Evolutionary conservation across 2,113 vertebrate species (phyloP).

Genomic region (Pachypanchax playfairii): DNA sequence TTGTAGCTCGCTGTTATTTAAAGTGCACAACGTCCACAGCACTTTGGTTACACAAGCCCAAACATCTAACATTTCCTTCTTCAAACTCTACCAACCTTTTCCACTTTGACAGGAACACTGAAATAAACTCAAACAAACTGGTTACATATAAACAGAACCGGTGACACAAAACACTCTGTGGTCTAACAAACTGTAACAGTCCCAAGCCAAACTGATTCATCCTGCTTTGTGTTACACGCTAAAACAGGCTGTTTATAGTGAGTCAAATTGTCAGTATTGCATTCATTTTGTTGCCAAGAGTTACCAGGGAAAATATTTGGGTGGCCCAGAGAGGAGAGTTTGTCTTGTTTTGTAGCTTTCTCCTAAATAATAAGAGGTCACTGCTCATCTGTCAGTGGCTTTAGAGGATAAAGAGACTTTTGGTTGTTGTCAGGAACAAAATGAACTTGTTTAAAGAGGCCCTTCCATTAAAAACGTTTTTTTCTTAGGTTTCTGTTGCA

Average conservation of each 20-base stretch:
- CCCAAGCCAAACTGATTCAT: not conserved
- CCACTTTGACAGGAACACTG: not conserved
- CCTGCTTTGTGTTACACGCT: not conserved
- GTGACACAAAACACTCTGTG: not conserved
- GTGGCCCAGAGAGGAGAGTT: conserved; percentile 2
- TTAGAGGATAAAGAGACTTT: conserved; percentile 13
- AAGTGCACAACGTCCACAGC: not conserved
- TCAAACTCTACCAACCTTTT: not conserved
- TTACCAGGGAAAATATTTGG: not conserved
- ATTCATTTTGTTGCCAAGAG: not conserved
- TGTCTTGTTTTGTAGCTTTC: not conserved
- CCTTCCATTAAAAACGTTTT: conserved; percentile 21
- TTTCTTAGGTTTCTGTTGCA: too few species aligned
- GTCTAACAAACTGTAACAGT: not conserved
- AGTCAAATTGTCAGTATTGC: not conserved
- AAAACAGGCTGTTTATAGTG: not conserved
- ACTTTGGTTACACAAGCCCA: not conserved
- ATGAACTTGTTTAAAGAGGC: conserved; percentile 26
- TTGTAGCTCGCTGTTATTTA: too few species aligned
- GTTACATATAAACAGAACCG: not conserved
- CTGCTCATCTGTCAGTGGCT: conserved; percentile 32
- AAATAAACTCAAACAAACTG: not conserved
- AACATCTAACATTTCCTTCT: not conserved
- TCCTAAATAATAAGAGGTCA: conserved; percentile 3
- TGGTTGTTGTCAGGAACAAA: conserved; percentile 9